phyloP scores from a whole-genome alignment of 2,888 invertebrate species.

The Eilema depressum region DNA sequence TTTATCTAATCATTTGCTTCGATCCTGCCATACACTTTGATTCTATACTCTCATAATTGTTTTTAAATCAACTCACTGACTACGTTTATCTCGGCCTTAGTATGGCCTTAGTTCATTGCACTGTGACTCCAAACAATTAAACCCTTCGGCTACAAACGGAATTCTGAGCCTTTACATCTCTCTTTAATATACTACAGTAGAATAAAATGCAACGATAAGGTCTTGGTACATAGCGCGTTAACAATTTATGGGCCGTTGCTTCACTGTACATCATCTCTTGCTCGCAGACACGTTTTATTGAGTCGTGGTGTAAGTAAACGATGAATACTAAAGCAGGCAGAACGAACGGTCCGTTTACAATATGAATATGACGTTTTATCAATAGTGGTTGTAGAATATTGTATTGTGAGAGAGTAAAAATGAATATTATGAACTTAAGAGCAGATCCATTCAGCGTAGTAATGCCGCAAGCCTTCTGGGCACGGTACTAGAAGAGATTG shows the following conservation, averaged over 20 bases:
- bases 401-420: too few relatives aligned
- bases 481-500: too few relatives aligned
- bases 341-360: conserved; percentile 62
- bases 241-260: conserved; percentile 64
- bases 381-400: background rate
- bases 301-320: conserved; percentile 70
- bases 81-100: too few relatives aligned
- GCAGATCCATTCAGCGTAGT: too few relatives aligned
- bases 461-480: too few relatives aligned
- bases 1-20: too few relatives aligned
- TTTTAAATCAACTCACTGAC: too few relatives aligned
- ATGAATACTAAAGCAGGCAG: conserved; percentile 75
- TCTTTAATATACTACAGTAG: background rate
- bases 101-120: background rate
- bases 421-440: too few relatives aligned
- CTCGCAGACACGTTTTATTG: conserved; percentile 80
- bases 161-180: background rate
- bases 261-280: conserved; percentile 70
- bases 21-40: too few relatives aligned
- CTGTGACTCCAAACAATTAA: background rate
- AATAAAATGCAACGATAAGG: conserved; percentile 50
- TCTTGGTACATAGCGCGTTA: conserved; percentile 61
- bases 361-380: background rate
- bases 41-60: too few relatives aligned
- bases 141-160: background rate